Percentiles rank a stretch among this genome's conserved stretches.
Evolutionary conservation across 2,797 vertebrate genomes (phyloP).

Genomic region (Oreochromis grahami): DNA sequence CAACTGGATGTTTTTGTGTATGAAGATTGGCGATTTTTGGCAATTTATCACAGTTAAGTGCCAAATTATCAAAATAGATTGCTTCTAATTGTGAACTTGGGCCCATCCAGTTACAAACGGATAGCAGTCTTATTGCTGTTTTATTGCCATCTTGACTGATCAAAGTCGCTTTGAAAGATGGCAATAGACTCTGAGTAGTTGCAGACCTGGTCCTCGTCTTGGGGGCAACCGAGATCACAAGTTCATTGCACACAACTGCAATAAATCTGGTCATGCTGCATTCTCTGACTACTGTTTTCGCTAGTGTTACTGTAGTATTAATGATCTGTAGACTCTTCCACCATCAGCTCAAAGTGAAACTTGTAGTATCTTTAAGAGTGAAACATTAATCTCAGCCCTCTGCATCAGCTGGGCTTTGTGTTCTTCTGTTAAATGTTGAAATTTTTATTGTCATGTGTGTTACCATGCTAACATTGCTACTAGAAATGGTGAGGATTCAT

Average conservation of each 20-base stretch:
- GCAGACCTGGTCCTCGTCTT: neutral
- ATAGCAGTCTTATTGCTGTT: neutral
- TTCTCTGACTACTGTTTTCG: neutral
- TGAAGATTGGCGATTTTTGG: neutral
- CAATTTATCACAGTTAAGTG: neutral
- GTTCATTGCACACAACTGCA: neutral
- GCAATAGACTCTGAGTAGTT: neutral
- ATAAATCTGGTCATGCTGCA: neutral
- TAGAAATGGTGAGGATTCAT: neutral
- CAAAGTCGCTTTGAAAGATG: neutral
- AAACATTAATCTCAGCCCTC: neutral
- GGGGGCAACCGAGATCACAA: neutral
- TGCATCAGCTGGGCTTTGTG: neutral
- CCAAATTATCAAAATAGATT: fast-evolving
- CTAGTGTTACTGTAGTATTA: neutral
- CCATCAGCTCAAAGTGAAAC: neutral
- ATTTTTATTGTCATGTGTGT: neutral
- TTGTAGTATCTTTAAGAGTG: neutral
- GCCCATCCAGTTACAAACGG: neutral
- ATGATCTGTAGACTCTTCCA: neutral
- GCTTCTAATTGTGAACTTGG: neutral
- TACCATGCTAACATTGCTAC: neutral
- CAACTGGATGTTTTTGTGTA: neutral
- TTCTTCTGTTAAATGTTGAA: neutral
- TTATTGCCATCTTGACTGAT: fast-evolving